Base-by-base conservation (phyloP, 2,888 invertebrate genomes). In the Phalera bucephala region DNA sequence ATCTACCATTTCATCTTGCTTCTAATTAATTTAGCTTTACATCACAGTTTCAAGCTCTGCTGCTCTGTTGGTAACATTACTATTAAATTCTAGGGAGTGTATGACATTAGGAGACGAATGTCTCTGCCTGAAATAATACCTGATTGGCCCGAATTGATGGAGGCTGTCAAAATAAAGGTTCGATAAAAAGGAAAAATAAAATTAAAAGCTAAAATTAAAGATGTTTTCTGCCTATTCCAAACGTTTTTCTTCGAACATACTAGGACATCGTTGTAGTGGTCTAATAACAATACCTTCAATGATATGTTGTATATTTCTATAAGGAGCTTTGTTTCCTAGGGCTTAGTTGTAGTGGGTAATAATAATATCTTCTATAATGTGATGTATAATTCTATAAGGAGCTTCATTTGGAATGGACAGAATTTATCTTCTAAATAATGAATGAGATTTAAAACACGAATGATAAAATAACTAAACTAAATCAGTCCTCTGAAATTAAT, bases 131-230 rank as follows among this genome's bases (percentile, higher is more conserved):
- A 93, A 90, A 82, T 95, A 77, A 93, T 95, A 82, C 93, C 93
- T 70, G 95, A 95, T 91, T 95, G 95, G 94, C 95, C 95, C 73
- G 92, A 80, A 68, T 93, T 95, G 84, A 86, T 91, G 85, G 91
- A 91, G 83, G 84, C 91, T 88, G 91, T 91, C 80, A 92, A 91
- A 91, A 86, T 88, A 84, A 93, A 93, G 93, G 93, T 93, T 93
- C 91, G 93, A 86, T 91, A 79, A 88, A 81, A 76, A 70, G 72
- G 71, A 73, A 45, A 59, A 33, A 57, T 79, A 80, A 87, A 85
- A 72, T 52, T 65, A 72, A 63, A 72, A 45, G 33, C 44, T 63
- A 78, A 77, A 56, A 8, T 29, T 48, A 47, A 49, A 59, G 60
- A 64, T 59, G 48, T 52, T 59, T 50, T 68, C 50, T 66, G 70